phyloP scores from a whole-genome alignment of 37 sponge, comb jelly and placozoan species.

The Geodia barretti region DNA sequence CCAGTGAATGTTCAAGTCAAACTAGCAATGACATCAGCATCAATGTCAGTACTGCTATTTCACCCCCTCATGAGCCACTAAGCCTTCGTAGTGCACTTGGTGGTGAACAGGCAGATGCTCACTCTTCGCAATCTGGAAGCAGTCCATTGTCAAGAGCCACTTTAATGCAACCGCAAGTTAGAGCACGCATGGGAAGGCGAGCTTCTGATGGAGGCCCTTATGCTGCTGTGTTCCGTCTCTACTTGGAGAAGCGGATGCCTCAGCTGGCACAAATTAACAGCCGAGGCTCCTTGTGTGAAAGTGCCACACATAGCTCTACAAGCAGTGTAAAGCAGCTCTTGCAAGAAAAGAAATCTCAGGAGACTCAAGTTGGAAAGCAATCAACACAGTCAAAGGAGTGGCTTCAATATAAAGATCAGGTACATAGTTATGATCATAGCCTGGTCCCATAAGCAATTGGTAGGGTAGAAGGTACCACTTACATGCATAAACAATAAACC shows the following conservation, averaged over 20 bases:
- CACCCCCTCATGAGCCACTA: background rate
- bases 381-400: slow-evolving; percentile 8
- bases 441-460: background rate
- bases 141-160: background rate
- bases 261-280: slow-evolving; percentile 21
- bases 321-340: slow-evolving; percentile 35
- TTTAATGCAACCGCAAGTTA: slow-evolving; percentile 9
- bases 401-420: slow-evolving; percentile 47
- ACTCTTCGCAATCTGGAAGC: slow-evolving; percentile 13
- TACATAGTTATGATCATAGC: background rate
- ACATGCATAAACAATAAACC: background rate
- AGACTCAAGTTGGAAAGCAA: slow-evolving; percentile 6
- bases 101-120: background rate
- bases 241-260: slow-evolving; percentile 34
- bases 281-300: background rate
- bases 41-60: background rate
- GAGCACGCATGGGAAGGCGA: slow-evolving; percentile 23
- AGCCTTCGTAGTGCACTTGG: background rate
- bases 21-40: slow-evolving; percentile 23
- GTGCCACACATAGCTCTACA: slow-evolving; percentile 1
- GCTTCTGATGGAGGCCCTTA: slow-evolving; percentile 63
- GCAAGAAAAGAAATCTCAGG: slow-evolving; percentile 35
- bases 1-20: slow-evolving; percentile 38
- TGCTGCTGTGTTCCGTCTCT: slow-evolving; percentile 33
- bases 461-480: background rate